phyloP scores from a whole-genome alignment of 2,888 invertebrate genomes.

The Leistus spinibarbis region DNA sequence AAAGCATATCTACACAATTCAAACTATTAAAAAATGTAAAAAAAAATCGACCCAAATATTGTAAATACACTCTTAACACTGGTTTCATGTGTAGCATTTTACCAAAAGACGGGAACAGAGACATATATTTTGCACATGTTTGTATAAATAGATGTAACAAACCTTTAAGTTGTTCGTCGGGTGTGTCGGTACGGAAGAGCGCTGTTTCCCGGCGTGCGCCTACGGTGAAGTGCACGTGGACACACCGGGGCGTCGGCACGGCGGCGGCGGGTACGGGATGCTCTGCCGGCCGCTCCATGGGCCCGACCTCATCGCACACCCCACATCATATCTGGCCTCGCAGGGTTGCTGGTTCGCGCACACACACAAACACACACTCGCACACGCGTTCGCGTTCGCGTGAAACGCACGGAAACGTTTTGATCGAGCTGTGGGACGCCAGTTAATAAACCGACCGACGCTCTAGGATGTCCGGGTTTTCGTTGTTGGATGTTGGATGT shows the following conservation, averaged over 20 bases:
- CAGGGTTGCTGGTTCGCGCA: conserved; percentile 7
- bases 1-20: too few relatives aligned
- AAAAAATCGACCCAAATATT: too few relatives aligned
- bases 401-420: neutral
- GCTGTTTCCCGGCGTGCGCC: conserved; percentile 57
- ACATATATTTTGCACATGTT: neutral
- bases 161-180: conserved; percentile 57
- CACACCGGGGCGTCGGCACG: conserved; percentile 57
- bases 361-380: neutral
- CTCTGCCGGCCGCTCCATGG: conserved; percentile 62
- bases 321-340: neutral
- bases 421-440: neutral
- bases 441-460: neutral
- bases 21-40: too few relatives aligned
- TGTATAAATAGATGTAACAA: conserved; percentile 33
- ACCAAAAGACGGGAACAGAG: neutral
- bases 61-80: too few relatives aligned
- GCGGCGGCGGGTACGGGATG: conserved; percentile 60
- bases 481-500: neutral
- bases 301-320: conserved; percentile 47
- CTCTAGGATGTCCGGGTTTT: neutral
- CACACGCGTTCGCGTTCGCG: neutral
- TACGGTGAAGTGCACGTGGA: conserved; percentile 57
- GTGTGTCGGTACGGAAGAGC: conserved; percentile 55
- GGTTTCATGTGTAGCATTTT: too few relatives aligned